phyloP scores from a whole-genome alignment of 2,113 vertebrate genomes.

The Hyperopisus bebe region DNA sequence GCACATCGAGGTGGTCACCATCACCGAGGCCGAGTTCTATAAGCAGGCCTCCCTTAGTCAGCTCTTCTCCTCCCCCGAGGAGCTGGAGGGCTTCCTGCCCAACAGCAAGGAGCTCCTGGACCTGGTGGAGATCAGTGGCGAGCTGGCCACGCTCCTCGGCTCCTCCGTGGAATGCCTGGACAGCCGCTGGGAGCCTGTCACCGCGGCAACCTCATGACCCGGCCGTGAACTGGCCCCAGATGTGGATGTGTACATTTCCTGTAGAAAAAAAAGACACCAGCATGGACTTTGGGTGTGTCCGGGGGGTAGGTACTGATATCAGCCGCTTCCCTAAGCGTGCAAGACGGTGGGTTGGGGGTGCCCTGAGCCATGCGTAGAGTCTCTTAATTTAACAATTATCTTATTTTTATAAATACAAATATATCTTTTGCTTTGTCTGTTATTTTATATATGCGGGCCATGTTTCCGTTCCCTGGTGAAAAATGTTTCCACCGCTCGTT shows the following conservation, averaged over 20 bases:
- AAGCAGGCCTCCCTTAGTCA: constrained; percentile 85
- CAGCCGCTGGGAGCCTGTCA: constrained; percentile 49
- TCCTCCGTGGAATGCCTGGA: constrained; percentile 79
- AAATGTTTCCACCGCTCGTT: constrained; percentile 26
- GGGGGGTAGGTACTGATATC: background rate
- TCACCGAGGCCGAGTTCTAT: constrained; percentile 85
- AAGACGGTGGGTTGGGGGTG: constrained; percentile 29
- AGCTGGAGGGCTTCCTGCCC: constrained; percentile 78
- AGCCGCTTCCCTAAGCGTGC: background rate
- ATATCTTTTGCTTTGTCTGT: constrained; percentile 35
- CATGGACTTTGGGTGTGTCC: background rate
- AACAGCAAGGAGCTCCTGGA: constrained; percentile 89
- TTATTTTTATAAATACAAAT: constrained; percentile 62
- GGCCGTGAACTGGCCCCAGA: constrained; percentile 42
- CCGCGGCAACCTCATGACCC: constrained; percentile 36
- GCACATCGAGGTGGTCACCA: constrained; percentile 81
- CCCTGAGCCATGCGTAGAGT: constrained; percentile 55
- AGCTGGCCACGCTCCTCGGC: constrained; percentile 81
- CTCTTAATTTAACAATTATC: constrained; percentile 71
- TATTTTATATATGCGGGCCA: constrained; percentile 38
- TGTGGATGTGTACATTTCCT: constrained; percentile 24
- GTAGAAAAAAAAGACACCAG: constrained; percentile 33
- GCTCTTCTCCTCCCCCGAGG: constrained; percentile 79
- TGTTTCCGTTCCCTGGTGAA: constrained; percentile 32
- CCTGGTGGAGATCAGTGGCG: constrained; percentile 82